Conservation (phyloP, 2,888 invertebrate species). For the Caenorhabditis sp. region DNA sequence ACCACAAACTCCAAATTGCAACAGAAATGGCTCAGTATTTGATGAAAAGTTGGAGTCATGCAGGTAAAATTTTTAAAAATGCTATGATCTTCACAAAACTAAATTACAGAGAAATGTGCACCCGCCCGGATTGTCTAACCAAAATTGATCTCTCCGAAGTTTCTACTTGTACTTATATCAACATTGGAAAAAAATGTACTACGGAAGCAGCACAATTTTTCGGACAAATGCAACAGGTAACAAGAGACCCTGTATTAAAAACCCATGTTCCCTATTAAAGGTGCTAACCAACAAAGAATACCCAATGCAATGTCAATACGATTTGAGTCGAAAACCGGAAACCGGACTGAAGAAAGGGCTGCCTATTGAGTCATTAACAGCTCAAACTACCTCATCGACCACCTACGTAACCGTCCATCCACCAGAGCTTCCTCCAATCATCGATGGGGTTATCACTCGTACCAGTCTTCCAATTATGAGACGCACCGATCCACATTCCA, state of each 20-base stretch:
- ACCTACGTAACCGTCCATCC: constrained; percentile 56
- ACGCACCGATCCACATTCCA: constrained; percentile 61
- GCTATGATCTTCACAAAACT: too few species aligned
- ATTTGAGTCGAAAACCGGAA: constrained; percentile 45
- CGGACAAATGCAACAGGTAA: constrained; percentile 72
- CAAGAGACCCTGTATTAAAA: not conserved
- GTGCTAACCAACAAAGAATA: constrained; percentile 71
- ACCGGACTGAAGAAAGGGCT: constrained; percentile 50
- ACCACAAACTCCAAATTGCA: constrained; percentile 55
- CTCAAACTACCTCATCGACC: constrained; percentile 35
- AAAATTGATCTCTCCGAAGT: constrained; percentile 67
- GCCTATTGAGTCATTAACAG: constrained; percentile 35
- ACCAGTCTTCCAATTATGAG: constrained; percentile 53
- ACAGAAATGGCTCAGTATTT: constrained; percentile 48
- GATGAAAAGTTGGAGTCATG: constrained; percentile 65
- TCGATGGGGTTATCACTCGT: constrained; percentile 53
- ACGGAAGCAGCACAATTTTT: constrained; percentile 71
- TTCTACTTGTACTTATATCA: constrained; percentile 65
- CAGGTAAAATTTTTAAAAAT: constrained; percentile 52
- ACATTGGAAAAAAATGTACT: constrained; percentile 68
- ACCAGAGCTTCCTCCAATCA: constrained; percentile 27
- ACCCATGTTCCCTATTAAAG: constrained; percentile 27
- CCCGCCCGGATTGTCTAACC: constrained; percentile 44
- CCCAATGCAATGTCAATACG: constrained; percentile 72
- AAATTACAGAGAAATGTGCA: constrained; percentile 58